Base-by-base conservation (phyloP, 2,113 vertebrate species). In the Morone saxatilis region DNA sequence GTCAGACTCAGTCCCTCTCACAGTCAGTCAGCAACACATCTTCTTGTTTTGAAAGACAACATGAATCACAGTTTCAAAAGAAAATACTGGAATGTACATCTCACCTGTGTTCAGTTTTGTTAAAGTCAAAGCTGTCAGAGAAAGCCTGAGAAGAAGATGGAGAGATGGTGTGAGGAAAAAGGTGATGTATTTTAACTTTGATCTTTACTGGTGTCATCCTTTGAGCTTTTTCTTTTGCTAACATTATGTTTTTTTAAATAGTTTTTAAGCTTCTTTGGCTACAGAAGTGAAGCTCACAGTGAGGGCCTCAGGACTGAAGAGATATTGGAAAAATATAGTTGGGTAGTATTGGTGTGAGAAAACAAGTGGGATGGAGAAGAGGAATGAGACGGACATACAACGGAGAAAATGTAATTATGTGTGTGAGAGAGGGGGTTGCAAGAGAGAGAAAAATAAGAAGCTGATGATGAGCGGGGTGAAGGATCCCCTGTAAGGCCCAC, bases 401-500 rank as follows among this genome's bases (percentile, higher is more conserved):
- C 22, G 17, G 41, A n/a, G 57, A 63, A 13, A 36, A 57, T 6
- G 2, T 53, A 70, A 53, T 60, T 14, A 53, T 50, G n/a, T 31
- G 62, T n/a, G 68, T n/a, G 57, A 1, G n/a, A 16, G 38, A 19
- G n/a, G 47, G 61, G 20, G 47, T 60, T 61, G 67, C 0, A 75
- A 47, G 7, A 43, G 61, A 61, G 47, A 0, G 7, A 41, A 7
- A 67, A 53, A 76, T 57, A 36, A 48, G 75, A 62, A 45, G 4
- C 6, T 47, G 41, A 77, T 67, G 68, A 74, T 78, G 71, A 70
- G 67, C 0, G n/a, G 87, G 72, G 54, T 1, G 54, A 75, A 45
- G 66, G 76, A 56, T 73, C 53, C 73, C 22, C 60, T 22, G 36
- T 74, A 50, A 67, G 56, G 56, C 78, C 70, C 75, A 74, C 63